These are phyloP conservation scores for Pyralis farinalis DNA, from an alignment of 2,888 invertebrate species.

Conservation along the genomic window DNA sequence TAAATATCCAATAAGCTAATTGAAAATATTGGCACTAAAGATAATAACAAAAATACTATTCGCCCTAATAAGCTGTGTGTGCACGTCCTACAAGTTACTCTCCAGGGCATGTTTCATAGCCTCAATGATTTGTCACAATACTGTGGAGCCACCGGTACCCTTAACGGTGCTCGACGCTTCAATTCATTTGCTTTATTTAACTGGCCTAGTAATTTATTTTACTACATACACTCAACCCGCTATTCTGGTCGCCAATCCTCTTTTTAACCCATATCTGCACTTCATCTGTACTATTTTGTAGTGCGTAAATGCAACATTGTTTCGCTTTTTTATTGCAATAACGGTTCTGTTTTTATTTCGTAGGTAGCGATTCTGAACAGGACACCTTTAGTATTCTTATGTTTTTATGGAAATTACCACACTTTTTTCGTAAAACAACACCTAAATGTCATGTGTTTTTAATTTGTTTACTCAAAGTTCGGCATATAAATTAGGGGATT, in stretches of 20 bases:
- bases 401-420: constrained; percentile 17
- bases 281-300: constrained; percentile 19
- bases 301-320: constrained; percentile 10
- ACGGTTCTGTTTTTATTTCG: constrained; percentile 26
- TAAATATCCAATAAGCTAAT: no score
- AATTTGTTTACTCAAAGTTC: neutral
- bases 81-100: neutral
- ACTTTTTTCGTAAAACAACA: constrained; percentile 8
- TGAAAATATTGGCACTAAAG: no score
- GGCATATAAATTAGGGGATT: no score
- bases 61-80: no score
- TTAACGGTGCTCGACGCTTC: constrained; percentile 50
- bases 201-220: constrained; percentile 44
- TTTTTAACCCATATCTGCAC: constrained; percentile 27
- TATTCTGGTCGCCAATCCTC: constrained; percentile 14
- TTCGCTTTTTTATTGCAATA: constrained; percentile 22
- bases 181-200: constrained; percentile 45
- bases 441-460: neutral
- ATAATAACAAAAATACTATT: no score
- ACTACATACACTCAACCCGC: constrained; percentile 33
- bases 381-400: constrained; percentile 14
- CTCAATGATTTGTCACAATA: constrained; percentile 45
- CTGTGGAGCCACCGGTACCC: constrained; percentile 29
- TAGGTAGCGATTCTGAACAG: constrained; percentile 12
- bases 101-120: constrained; percentile 19